Base-by-base conservation (phyloP, 2,797 vertebrate species). In the Onychomys leucogaster region DNA sequence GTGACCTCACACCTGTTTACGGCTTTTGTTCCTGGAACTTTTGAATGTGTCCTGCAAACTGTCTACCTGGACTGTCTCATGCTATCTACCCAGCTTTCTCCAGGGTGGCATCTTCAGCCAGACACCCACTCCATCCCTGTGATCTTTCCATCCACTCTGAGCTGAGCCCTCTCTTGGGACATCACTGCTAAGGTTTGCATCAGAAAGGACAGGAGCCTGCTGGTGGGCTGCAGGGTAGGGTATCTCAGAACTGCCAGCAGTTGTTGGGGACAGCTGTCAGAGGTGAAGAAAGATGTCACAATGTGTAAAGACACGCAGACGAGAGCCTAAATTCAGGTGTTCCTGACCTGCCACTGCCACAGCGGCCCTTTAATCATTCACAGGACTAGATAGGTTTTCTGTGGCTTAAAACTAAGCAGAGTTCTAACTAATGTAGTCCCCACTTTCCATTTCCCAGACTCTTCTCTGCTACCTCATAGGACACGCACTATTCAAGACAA, bases 31-130 rank as follows among this genome's bases (percentile, higher is more conserved):
- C 89, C 41, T 16, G 87, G 46, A 55, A 27, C 5, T 61, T n/a
- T 0, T n/a, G 2, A 10, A 41, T 8, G 17, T 34, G 85, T 65
- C 85, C 65, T 57, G 7, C 3, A 3, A 19, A 61, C 41, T 59
- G 43, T 0, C 37, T 1, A 9, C 27, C 32, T 29, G 4, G 0
- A 16, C 2, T 0, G 59, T 75, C 52, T 8, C 10, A 0, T 75
- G 46, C 32, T 73, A 55, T 32, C 52, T n/a, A 1, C 59, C 43
- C 61, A 25, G 63, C 1, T n/a, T 63, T 76, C 55, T 73, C 67
- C 49, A 41, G n/a, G 9, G 25, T 32, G 34, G 34, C 14, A 27
- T 67, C 67, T 29, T 73, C 49, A 14, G 9, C 3, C 52, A 3
- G 52, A 37, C 37, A 43, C 10, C 61, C 41, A 1, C 34, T 32